Conservation (phyloP, 2,797 vertebrate genomes). For the Babyrousa celebensis region DNA sequence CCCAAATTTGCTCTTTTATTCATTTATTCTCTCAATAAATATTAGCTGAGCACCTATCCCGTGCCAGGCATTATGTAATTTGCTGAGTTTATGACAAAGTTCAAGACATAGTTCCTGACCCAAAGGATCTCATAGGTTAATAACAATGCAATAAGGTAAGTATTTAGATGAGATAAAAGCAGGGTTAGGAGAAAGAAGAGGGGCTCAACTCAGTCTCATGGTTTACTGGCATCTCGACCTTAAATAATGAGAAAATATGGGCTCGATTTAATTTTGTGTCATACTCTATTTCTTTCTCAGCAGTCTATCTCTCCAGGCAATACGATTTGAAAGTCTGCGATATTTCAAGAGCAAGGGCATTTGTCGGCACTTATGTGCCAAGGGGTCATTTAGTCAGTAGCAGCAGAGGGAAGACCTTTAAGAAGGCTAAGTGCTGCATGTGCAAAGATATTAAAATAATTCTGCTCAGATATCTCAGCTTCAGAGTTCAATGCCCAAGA, state of each 20-base stretch:
- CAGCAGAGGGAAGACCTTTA: conserved; percentile 37
- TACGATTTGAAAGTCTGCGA: conserved; percentile 69
- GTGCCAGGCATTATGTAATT: neutral
- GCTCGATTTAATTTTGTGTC: conserved; percentile 58
- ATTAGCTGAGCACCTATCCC: neutral
- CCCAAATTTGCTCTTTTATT: conserved; percentile 50
- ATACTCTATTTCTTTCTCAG: conserved; percentile 63
- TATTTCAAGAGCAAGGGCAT: conserved; percentile 64
- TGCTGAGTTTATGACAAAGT: conserved; percentile 25
- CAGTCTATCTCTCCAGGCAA: conserved; percentile 14
- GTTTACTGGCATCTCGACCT: conserved; percentile 59
- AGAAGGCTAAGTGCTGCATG: conserved; percentile 52
- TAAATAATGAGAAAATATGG: conserved; percentile 65
- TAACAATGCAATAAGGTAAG: neutral
- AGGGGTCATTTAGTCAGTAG: conserved; percentile 49
- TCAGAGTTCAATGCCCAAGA: conserved; percentile 39
- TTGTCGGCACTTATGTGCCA: conserved; percentile 12
- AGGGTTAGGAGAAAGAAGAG: neutral
- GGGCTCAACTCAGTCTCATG: neutral
- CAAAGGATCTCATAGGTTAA: conserved; percentile 9
- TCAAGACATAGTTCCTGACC: conserved; percentile 32
- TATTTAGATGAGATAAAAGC: conserved; percentile 2
- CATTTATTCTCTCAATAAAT: conserved; percentile 59
- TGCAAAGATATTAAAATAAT: conserved; percentile 58
- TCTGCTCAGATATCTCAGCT: conserved; percentile 54